Percentiles rank a stretch among this genome's conserved stretches.
phyloP scores from a whole-genome alignment of 2,113 vertebrate species.

The Dasyprocta punctata region DNA sequence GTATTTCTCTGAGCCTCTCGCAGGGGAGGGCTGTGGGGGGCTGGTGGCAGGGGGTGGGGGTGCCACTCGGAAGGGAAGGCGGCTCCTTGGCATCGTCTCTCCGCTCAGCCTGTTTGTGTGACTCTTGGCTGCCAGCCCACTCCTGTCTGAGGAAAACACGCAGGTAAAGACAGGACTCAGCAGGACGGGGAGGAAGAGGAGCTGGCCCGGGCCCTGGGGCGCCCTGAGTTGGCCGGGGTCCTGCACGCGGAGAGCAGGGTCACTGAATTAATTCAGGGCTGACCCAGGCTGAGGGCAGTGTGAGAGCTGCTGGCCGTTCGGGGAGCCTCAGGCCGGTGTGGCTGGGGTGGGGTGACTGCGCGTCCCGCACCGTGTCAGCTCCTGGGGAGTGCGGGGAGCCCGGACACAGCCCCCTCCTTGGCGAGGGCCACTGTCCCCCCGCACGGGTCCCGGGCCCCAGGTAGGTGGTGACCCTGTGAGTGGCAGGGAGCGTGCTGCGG shows the following conservation, averaged over 20 bases:
- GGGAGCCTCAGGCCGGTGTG: neutral
- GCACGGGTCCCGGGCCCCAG: no score
- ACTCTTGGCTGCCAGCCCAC: constrained; percentile 46
- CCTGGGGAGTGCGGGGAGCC: neutral
- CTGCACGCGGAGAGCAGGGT: constrained; percentile 20
- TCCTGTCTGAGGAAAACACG: constrained; percentile 57
- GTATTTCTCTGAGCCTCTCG: constrained; percentile 41
- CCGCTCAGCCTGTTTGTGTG: neutral
- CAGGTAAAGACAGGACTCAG: constrained; percentile 57
- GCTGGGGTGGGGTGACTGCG: accelerated
- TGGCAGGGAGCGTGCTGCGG: no score
- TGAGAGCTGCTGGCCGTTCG: neutral
- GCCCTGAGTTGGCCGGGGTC: constrained; percentile 15
- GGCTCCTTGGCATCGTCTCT: neutral
- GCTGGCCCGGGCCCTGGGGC: constrained; percentile 23
- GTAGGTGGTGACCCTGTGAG: no score
- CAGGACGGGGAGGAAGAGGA: constrained; percentile 42
- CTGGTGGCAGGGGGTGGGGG: neutral
- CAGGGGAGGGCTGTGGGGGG: neutral
- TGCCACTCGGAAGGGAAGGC: constrained; percentile 25
- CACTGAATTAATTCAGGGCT: constrained; percentile 75
- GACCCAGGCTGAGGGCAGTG: neutral
- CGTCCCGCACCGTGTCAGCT: neutral
- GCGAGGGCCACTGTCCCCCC: neutral
- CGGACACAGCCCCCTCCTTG: accelerated